Evolutionary conservation across 2,888 invertebrate genomes (phyloP).

Genomic region (Neoitamus cyanurus): DNA sequence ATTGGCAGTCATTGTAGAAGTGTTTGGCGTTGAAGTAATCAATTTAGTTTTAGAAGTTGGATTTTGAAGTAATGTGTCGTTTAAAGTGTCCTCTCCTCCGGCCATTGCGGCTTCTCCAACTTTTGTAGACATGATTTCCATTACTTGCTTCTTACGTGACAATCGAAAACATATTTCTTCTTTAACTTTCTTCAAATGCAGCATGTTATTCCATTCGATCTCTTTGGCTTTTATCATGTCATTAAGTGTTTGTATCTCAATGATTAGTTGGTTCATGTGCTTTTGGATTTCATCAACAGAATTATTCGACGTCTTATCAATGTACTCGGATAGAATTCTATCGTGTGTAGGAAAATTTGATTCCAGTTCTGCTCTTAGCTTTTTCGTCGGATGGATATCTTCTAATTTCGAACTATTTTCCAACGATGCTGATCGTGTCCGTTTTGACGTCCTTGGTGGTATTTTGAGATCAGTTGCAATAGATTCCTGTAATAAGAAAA

Average conservation of each 20-base stretch:
- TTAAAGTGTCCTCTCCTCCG: conserved; percentile 16
- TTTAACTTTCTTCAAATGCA: conserved; percentile 85
- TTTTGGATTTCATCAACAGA: conserved; percentile 72
- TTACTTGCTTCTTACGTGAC: conserved; percentile 75
- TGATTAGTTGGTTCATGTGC: conserved; percentile 74
- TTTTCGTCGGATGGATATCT: conserved; percentile 61
- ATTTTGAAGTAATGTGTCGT: conserved; percentile 21
- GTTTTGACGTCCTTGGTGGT: conserved; percentile 31
- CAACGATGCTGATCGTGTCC: conserved; percentile 37
- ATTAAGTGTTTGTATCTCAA: conserved; percentile 77
- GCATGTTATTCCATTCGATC: conserved; percentile 85
- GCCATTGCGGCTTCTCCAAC: conserved; percentile 54
- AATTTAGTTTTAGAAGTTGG: conserved; percentile 16
- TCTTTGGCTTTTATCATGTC: conserved; percentile 84
- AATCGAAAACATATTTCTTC: conserved; percentile 82
- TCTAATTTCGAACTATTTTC: conserved; percentile 49
- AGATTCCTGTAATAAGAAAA: conserved; percentile 9
- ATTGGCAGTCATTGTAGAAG: background rate
- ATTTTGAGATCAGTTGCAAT: conserved; percentile 37
- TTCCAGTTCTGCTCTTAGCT: conserved; percentile 68
- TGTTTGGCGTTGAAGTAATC: conserved; percentile 30
- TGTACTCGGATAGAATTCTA: conserved; percentile 73
- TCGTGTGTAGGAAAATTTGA: conserved; percentile 71
- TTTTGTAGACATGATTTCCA: conserved; percentile 62
- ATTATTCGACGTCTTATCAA: conserved; percentile 72